Conservation (phyloP, 2,888 invertebrate species). For the Hymenopus coronatus region DNA sequence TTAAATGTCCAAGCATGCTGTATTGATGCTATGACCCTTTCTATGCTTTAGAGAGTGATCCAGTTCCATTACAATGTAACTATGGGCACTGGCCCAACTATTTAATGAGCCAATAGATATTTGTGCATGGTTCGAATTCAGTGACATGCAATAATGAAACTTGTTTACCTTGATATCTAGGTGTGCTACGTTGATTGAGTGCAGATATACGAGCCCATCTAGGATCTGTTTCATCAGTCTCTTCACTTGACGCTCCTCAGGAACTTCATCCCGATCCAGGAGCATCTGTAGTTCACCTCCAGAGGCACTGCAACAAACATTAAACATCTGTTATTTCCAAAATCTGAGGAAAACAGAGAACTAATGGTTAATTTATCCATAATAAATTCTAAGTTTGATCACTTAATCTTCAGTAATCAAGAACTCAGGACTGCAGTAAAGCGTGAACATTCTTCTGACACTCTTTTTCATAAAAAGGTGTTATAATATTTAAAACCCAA, state of each 20-base stretch:
- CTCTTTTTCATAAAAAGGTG: no score
- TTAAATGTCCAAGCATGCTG: no score
- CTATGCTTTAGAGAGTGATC: not conserved
- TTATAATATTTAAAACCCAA: no score
- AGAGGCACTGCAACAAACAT: conserved; percentile 48
- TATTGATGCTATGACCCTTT: no score
- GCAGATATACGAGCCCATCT: conserved; percentile 57
- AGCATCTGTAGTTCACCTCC: conserved; percentile 62
- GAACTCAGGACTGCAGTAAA: no score
- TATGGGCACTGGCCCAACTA: not conserved
- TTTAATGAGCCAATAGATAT: not conserved
- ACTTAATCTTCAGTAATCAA: no score
- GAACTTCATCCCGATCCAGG: conserved; percentile 53
- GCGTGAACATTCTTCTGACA: no score
- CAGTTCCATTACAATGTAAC: not conserved
- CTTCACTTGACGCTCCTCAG: conserved; percentile 54
- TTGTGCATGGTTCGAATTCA: not conserved
- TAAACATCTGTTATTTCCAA: no score
- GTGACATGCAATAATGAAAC: not conserved
- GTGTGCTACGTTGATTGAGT: conserved; percentile 60
- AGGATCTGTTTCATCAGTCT: conserved; percentile 57
- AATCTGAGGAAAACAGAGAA: no score
- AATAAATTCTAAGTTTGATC: no score
- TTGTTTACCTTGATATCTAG: conserved; percentile 59
- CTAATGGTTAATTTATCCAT: no score